Evolutionary conservation across 2,113 vertebrate genomes (phyloP).

Genomic region (Chiloscyllium plagiosum): DNA sequence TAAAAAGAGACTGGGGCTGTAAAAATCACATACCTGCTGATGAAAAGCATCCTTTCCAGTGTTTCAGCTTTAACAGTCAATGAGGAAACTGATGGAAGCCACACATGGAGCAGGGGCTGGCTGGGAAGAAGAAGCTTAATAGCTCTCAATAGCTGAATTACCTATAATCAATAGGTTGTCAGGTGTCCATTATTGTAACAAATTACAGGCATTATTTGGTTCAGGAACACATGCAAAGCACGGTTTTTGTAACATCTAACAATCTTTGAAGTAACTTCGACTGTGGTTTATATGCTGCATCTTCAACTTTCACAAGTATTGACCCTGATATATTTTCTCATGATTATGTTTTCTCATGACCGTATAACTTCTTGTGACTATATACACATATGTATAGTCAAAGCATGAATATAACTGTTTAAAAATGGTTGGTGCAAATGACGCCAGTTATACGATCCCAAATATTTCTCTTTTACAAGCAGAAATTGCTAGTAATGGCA

Average conservation of each 20-base stretch:
- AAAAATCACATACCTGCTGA: background rate
- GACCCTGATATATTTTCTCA: background rate
- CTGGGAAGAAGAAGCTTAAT: background rate
- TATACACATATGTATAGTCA: background rate
- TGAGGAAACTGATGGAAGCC: background rate
- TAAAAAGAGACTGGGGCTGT: background rate
- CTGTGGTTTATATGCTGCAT: background rate
- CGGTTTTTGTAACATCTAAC: background rate
- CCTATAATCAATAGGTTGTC: conserved; percentile 19
- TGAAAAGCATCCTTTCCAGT: background rate
- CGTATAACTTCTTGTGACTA: background rate
- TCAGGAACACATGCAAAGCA: background rate
- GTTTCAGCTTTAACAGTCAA: background rate
- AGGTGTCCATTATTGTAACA: conserved; percentile 16
- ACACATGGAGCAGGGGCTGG: background rate
- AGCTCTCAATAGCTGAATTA: conserved; percentile 11
- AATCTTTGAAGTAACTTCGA: background rate
- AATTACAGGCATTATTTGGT: background rate
- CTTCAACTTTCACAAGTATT: background rate
- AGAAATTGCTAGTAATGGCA: background rate
- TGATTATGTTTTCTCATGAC: background rate
- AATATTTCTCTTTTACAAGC: no score
- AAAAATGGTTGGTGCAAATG: background rate
- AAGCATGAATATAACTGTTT: background rate
- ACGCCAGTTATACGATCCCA: no score